Evolutionary conservation across 35 echinoderm and acorn worm genomes (phyloP).

Genomic region (Holothuria glaberrima): DNA sequence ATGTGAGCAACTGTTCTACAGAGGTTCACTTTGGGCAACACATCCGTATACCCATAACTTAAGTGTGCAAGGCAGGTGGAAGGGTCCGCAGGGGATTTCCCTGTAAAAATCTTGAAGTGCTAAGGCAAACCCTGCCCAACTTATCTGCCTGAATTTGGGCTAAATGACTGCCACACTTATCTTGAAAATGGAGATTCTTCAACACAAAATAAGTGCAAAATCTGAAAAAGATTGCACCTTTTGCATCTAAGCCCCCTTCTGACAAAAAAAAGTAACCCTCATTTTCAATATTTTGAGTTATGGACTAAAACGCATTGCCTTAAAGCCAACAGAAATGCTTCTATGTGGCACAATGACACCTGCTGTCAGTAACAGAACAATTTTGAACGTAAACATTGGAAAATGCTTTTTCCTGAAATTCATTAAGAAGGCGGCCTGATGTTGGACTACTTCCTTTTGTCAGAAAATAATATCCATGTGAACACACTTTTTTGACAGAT

Average conservation of each 20-base stretch:
- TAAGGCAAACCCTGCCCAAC: too few species aligned
- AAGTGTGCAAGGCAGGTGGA: too few species aligned
- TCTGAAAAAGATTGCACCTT: too few species aligned
- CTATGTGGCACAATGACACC: background rate
- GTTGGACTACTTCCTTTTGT: conserved; percentile 15
- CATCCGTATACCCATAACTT: too few species aligned
- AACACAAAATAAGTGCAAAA: too few species aligned
- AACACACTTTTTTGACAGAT: background rate
- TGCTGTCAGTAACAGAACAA: background rate
- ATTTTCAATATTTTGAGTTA: conserved; percentile 26
- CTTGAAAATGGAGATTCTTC: too few species aligned
- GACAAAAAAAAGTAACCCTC: conserved; percentile 1
- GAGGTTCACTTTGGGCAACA: too few species aligned
- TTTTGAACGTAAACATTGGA: background rate
- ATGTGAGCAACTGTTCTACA: too few species aligned
- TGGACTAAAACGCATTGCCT: background rate
- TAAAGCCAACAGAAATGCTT: conserved; percentile 11
- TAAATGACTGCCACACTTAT: too few species aligned
- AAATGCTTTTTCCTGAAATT: background rate
- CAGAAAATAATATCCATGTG: conserved; percentile 3
- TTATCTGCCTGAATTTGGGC: too few species aligned
- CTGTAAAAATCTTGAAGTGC: too few species aligned
- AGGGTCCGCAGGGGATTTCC: too few species aligned
- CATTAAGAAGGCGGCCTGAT: background rate
- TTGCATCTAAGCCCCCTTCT: conserved; percentile 19